These are phyloP conservation scores for Microtus oregoni DNA, from an alignment of 2,113 vertebrate species.

Conservation along the genomic window DNA sequence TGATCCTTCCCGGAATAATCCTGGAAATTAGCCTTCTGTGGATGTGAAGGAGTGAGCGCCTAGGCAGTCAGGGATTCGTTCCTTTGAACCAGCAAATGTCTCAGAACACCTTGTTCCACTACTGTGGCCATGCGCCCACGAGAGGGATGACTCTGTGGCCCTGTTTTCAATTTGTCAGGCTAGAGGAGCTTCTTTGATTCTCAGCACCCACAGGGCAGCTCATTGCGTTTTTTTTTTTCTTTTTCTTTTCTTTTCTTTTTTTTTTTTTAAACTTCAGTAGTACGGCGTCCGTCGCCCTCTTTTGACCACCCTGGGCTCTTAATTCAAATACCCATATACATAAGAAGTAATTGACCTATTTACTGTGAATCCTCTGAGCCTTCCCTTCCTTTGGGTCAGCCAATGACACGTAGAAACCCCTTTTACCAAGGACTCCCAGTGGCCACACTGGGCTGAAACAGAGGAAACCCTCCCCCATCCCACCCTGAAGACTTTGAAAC, in stretches of 20 bases:
- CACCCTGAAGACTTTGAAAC: neutral
- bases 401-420: neutral
- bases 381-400: neutral
- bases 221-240: neutral
- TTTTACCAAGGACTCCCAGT: neutral
- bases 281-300: neutral
- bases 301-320: too few species aligned
- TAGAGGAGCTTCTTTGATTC: too few species aligned
- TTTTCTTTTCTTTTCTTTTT: too few species aligned
- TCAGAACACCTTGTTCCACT: neutral
- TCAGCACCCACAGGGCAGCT: too few species aligned
- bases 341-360: neutral
- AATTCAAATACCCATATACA: neutral
- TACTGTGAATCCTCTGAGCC: neutral
- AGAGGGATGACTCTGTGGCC: too few species aligned
- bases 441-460: neutral
- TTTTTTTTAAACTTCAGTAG: too few species aligned
- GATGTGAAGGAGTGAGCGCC: neutral
- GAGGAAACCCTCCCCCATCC: neutral
- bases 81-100: neutral
- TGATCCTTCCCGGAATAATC: neutral
- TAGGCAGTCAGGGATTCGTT: neutral
- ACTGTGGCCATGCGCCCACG: neutral
- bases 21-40: neutral
- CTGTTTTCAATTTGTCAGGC: too few species aligned